These are phyloP conservation scores for Temnothorax unifasciatus DNA, from an alignment of 2,888 invertebrate species.

Conservation along the genomic window DNA sequence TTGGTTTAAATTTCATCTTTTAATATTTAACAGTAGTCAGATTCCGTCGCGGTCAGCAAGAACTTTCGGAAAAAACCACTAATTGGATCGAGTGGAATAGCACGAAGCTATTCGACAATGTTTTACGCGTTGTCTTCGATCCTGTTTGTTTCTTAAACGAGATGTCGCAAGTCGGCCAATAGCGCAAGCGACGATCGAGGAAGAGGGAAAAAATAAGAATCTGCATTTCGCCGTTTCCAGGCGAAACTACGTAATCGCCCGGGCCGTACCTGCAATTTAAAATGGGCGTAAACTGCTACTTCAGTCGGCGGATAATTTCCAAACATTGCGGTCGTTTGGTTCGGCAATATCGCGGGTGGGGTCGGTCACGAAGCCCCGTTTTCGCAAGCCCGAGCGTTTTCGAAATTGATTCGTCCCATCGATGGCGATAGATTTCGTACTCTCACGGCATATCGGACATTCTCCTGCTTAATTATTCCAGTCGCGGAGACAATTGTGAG, in stretches of 20 bases:
- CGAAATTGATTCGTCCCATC: slow-evolving; percentile 74
- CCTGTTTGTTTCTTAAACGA: slow-evolving; percentile 41
- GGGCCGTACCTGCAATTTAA: slow-evolving; percentile 81
- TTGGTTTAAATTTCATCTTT: too few species aligned
- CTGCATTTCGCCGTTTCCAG: slow-evolving; percentile 74
- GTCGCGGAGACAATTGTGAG: slow-evolving; percentile 43
- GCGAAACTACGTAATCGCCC: slow-evolving; percentile 69
- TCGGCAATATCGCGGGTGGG: slow-evolving; percentile 83
- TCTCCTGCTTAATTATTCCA: slow-evolving; percentile 53
- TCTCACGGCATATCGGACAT: slow-evolving; percentile 30
- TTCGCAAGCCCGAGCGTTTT: slow-evolving; percentile 71
- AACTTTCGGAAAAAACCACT: not conserved
- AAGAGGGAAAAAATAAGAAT: slow-evolving; percentile 63
- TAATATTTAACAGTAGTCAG: not conserved
- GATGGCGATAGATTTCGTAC: slow-evolving; percentile 56
- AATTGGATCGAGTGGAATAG: not conserved
- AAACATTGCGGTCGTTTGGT: slow-evolving; percentile 81
- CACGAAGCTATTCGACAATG: not conserved
- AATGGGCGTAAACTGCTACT: slow-evolving; percentile 80
- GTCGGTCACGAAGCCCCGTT: slow-evolving; percentile 81
- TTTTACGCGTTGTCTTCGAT: not conserved
- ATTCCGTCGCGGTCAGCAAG: not conserved
- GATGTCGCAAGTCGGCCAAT: slow-evolving; percentile 52
- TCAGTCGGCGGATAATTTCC: slow-evolving; percentile 75
- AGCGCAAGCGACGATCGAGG: slow-evolving; percentile 29